phyloP scores from a whole-genome alignment of 2,113 vertebrate genomes.

The Nestor notabilis region DNA sequence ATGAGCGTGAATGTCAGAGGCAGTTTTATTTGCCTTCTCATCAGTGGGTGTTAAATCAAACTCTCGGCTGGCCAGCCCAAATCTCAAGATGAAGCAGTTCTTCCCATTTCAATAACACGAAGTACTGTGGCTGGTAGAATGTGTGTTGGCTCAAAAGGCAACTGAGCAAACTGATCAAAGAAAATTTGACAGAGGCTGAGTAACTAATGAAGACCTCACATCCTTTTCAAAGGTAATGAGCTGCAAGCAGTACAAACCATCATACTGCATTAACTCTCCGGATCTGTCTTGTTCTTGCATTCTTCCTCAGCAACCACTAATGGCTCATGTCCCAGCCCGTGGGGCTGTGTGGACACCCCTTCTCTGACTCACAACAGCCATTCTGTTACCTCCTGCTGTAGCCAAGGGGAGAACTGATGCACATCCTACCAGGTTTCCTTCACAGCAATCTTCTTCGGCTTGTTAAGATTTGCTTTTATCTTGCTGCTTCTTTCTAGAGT shows the following conservation, averaged over 20 bases:
- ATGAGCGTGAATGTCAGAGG: background rate
- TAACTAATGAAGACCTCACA: background rate
- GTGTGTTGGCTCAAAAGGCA: background rate
- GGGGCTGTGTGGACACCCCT: background rate
- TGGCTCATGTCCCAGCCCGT: accelerated
- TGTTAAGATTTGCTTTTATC: background rate
- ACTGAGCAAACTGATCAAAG: background rate
- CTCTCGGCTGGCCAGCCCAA: background rate
- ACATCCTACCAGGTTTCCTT: accelerated
- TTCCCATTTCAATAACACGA: background rate
- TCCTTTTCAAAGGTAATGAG: background rate
- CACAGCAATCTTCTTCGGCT: background rate
- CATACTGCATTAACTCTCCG: background rate
- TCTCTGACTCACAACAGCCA: background rate
- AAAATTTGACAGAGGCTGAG: background rate
- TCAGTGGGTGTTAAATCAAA: background rate
- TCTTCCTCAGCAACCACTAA: background rate
- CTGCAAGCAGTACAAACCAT: background rate
- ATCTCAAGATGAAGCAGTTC: background rate
- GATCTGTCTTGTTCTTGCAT: accelerated
- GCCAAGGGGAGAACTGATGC: background rate
- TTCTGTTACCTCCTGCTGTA: background rate
- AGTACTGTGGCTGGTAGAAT: background rate
- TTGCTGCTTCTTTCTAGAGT: background rate
- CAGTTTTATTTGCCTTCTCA: background rate